phyloP scores from a whole-genome alignment of 2,113 vertebrate genomes.

The Albula goreensis region DNA sequence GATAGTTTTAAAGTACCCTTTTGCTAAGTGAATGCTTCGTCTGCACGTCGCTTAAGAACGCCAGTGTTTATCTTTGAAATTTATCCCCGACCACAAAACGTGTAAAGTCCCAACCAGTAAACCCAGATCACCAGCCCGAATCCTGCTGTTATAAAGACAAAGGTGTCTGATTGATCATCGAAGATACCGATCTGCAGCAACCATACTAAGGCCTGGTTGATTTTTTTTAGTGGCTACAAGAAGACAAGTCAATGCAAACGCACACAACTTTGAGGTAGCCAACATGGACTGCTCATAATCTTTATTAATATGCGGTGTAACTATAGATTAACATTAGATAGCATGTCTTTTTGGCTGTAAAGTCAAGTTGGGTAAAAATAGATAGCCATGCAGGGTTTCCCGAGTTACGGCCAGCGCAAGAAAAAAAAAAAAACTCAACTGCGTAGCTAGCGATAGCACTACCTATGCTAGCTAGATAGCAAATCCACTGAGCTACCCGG shows the following conservation, averaged over 20 bases:
- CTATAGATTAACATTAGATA: too few relatives aligned
- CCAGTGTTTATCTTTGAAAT: neutral
- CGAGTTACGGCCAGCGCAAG: neutral
- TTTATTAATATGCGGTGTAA: too few relatives aligned
- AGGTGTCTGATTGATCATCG: neutral
- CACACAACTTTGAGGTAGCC: neutral
- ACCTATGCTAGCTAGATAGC: neutral
- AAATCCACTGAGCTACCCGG: neutral
- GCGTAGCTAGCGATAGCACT: neutral
- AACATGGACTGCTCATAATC: too few relatives aligned
- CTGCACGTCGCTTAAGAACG: neutral
- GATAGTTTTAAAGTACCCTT: too few relatives aligned
- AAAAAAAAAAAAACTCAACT: neutral
- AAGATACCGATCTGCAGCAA: neutral
- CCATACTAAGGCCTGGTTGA: neutral
- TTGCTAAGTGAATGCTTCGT: neutral
- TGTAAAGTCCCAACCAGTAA: neutral
- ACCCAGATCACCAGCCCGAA: neutral
- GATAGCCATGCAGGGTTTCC: neutral
- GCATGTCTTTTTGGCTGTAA: too few relatives aligned
- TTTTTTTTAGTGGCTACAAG: neutral
- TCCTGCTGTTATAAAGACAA: neutral
- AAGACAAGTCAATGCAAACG: neutral
- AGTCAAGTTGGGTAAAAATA: neutral
- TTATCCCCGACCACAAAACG: neutral